phyloP scores from a whole-genome alignment of 2,888 invertebrate genomes.

The Altica lythri region DNA sequence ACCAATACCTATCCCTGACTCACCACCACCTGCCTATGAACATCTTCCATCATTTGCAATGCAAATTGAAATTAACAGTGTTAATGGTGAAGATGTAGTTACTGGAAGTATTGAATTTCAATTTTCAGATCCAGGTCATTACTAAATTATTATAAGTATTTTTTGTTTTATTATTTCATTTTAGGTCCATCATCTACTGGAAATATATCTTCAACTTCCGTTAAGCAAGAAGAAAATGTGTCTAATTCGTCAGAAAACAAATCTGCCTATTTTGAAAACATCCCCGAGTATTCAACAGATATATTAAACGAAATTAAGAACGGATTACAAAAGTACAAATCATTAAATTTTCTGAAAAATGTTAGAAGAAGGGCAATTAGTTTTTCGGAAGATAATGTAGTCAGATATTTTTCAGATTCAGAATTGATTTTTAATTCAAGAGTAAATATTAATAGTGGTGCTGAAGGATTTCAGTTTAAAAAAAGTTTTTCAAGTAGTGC shows the following conservation, averaged over 20 bases:
- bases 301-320: conserved; percentile 33
- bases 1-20: conserved; percentile 37
- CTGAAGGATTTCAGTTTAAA: conserved; percentile 21
- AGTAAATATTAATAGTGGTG: conserved; percentile 13
- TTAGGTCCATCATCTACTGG: conserved; percentile 12
- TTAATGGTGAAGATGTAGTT: not conserved
- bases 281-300: conserved; percentile 29
- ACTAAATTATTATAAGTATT: not conserved
- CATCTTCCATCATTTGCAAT: conserved; percentile 12
- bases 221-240: not conserved
- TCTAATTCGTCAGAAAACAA: conserved; percentile 8
- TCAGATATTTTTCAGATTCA: conserved; percentile 42
- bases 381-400: conserved; percentile 35
- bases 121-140: conserved; percentile 18
- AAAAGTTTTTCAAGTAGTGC: conserved; percentile 41
- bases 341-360: conserved; percentile 26
- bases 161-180: not conserved
- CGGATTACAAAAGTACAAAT: conserved; percentile 34
- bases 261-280: conserved; percentile 20
- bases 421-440: conserved; percentile 33
- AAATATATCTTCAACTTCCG: too few species aligned
- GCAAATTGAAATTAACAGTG: not conserved
- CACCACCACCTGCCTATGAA: conserved; percentile 44
- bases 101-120: not conserved
- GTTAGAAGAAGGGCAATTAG: conserved; percentile 23